Base-by-base conservation (phyloP, 1,140 invertebrate species). In the Zaprionus lachaisei region DNA sequence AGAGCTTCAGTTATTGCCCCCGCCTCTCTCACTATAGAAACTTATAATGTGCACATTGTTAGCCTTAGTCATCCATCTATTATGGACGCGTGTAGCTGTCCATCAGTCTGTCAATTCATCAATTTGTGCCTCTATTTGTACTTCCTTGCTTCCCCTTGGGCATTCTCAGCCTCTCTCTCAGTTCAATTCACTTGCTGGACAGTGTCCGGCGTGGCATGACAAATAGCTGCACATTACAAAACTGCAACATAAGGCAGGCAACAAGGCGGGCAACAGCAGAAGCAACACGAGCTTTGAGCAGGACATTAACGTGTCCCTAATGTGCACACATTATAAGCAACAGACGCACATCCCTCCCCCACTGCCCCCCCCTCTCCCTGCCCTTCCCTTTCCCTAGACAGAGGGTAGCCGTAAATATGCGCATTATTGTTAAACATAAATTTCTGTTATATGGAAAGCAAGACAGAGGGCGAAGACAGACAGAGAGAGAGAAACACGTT, bases 351-450 rank as follows among this genome's bases (percentile, higher is more conserved):
- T 15, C 5, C 20, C 49, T 47, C 26, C 17, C 38, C 17, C 14
- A n/a, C 38, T 22, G 4, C 20, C 1, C 1, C 20, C 20, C 20
- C 20, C 17, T 15, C 9, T n/a, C n/a, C 28, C 9, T 0, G 28
- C 1, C 37, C 20, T 0, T 37, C 1, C 37, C 20, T 41, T 22
- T 9, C 20, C 41, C n/a, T 31, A 12, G 5, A 26, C 6, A 1
- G 31, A 26, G 41, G 47, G 31, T 51, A 51, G 63, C 64, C 74
- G 38, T 72, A 70, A 79, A 80, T 77, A 73, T 77, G 55, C 74
- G 56, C 83, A 81, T 87, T 89, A 87, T 87, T 80, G 81, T 89
- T 81, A 81, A 84, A 81, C 84, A 89, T 89, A 90, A 90, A 89
- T 90, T 85, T 85, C 72, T 81, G 76, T 72, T 77, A 81, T 79